Conservation (phyloP, 2,113 vertebrate species). For the Condylura cristata region DNA sequence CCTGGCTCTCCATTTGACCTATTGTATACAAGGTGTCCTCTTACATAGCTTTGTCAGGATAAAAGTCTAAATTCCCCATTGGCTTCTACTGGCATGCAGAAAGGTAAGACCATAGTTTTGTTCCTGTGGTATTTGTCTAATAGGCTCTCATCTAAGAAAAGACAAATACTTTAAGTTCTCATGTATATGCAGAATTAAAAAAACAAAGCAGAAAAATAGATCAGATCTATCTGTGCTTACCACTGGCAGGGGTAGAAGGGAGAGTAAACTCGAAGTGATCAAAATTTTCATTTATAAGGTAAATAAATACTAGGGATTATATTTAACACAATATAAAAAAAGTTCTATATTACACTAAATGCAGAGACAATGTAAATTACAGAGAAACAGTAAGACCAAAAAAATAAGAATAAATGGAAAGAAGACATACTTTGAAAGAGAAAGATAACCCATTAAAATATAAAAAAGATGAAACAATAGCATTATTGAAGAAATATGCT, state of each 20-base stretch:
- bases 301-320: too few relatives aligned
- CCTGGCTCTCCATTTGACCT: background rate
- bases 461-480: background rate
- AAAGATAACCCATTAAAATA: background rate
- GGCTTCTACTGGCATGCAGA: background rate
- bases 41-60: background rate
- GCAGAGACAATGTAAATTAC: background rate
- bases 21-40: background rate
- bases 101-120: background rate
- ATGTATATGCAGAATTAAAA: too few relatives aligned
- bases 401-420: background rate
- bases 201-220: too few relatives aligned
- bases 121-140: background rate
- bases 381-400: background rate
- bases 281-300: too few relatives aligned
- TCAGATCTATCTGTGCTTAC: too few relatives aligned
- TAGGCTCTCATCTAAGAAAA: background rate
- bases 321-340: background rate
- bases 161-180: too few relatives aligned
- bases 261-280: too few relatives aligned
- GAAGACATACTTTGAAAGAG: background rate
- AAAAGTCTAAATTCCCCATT: background rate
- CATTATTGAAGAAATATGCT: background rate
- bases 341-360: slow-evolving; percentile 4
- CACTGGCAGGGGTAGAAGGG: too few relatives aligned